Percentiles rank a stretch among this genome's conserved stretches.
phyloP scores from a whole-genome alignment of 1,140 invertebrate species.

The Schmidtea mediterranea region DNA sequence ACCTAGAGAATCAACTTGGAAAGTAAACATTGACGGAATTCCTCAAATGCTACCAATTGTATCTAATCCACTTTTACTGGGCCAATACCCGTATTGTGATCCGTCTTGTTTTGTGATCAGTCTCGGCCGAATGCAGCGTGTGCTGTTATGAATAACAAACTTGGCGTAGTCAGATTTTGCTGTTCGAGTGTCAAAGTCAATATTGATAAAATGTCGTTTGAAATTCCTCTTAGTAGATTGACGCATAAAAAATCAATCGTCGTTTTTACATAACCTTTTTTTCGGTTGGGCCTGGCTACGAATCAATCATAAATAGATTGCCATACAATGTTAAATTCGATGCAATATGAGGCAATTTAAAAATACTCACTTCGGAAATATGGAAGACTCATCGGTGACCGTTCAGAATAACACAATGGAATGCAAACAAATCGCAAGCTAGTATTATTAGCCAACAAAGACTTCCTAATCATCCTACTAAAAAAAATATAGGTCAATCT shows the following conservation, averaged over 20 bases:
- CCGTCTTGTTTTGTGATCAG: background rate
- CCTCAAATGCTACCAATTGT: slow-evolving; percentile 1
- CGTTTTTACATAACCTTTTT: background rate
- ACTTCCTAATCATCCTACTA: no score
- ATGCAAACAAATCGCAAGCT: no score
- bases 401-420: no score
- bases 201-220: background rate
- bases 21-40: background rate
- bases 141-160: background rate
- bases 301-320: background rate
- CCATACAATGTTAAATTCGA: background rate
- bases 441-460: no score
- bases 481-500: no score
- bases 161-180: background rate
- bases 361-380: no score
- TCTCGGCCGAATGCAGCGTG: background rate
- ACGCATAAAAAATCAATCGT: background rate
- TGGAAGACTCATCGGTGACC: no score
- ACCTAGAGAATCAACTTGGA: background rate
- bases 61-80: background rate
- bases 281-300: background rate
- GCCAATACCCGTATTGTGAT: background rate
- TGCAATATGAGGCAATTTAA: no score
- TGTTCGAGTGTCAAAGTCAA: background rate
- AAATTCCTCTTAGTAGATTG: background rate